These are phyloP conservation scores for Apostichopus japonicus DNA, from an alignment of 35 echinoderm and acorn worm genomes.

Conservation along the genomic window DNA sequence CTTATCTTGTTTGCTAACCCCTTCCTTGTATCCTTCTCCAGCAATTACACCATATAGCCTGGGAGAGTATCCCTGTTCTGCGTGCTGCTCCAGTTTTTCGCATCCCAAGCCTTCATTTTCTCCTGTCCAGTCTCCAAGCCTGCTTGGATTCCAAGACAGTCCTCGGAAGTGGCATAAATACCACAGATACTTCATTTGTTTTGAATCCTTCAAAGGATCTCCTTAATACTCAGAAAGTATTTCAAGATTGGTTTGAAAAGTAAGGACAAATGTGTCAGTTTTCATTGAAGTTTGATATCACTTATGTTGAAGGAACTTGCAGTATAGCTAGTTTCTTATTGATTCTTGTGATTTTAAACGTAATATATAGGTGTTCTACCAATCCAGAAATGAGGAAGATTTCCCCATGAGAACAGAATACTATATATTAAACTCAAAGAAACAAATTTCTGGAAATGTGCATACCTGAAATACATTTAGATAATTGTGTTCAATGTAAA, in stretches of 20 bases:
- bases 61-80: constrained; percentile 88
- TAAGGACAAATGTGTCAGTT: constrained; percentile 42
- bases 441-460: no score
- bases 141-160: constrained; percentile 15
- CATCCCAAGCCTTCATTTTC: constrained; percentile 87
- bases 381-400: no score
- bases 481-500: no score
- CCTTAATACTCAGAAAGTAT: constrained; percentile 87
- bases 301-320: no score
- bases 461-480: no score
- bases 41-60: constrained; percentile 91
- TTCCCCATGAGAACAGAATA: no score
- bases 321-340: no score
- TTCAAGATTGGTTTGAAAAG: constrained; percentile 99
- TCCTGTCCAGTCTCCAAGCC: constrained; percentile 69
- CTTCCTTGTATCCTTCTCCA: constrained; percentile 51
- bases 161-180: constrained; percentile 58
- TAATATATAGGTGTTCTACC: no score
- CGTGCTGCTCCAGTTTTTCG: constrained; percentile 68
- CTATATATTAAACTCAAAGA: no score
- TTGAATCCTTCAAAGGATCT: constrained; percentile 95
- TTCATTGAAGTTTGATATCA: no score
- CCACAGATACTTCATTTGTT: constrained; percentile 78
- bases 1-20: background rate
- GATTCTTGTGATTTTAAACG: no score